A percentile compares a stretch with the other conserved stretches of the same genome.
phyloP scores from a whole-genome alignment of 2,888 invertebrate genomes.

The Rhopalosiphum nymphaeae region DNA sequence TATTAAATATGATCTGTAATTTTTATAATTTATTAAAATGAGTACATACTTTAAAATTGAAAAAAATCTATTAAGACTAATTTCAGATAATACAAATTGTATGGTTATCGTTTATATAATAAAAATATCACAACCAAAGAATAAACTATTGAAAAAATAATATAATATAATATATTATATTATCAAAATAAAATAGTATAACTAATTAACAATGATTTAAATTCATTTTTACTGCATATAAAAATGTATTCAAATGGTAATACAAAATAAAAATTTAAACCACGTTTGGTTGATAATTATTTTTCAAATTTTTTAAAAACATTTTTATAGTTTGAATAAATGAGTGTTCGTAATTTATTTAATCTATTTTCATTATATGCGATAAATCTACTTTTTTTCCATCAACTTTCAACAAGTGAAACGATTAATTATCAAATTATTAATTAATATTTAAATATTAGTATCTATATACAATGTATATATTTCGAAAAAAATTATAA shows the following conservation, averaged over 20 bases:
- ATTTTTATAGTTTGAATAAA: not conserved
- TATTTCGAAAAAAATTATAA: not conserved
- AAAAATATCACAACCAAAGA: not conserved
- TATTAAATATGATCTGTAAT: not conserved
- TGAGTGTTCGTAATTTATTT: not conserved
- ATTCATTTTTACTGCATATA: not conserved
- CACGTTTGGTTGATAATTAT: not conserved
- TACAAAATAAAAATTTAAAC: not conserved
- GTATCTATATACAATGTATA: not conserved
- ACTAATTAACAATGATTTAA: not conserved
- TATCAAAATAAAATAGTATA: too few species aligned
- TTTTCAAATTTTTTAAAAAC: not conserved
- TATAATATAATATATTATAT: too few species aligned
- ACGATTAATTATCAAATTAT: not conserved
- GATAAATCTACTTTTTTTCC: not conserved
- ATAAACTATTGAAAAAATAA: too few species aligned
- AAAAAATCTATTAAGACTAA: not conserved
- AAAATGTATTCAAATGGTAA: not conserved
- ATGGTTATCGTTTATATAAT: not conserved
- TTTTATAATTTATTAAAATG: not conserved
- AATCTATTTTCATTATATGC: not conserved
- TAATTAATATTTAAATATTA: not conserved
- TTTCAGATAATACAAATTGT: not conserved
- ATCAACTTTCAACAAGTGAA: not conserved
- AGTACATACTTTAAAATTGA: not conserved